Base-by-base conservation (phyloP, 1,140 invertebrate genomes). In the Heliconius nattereri region DNA sequence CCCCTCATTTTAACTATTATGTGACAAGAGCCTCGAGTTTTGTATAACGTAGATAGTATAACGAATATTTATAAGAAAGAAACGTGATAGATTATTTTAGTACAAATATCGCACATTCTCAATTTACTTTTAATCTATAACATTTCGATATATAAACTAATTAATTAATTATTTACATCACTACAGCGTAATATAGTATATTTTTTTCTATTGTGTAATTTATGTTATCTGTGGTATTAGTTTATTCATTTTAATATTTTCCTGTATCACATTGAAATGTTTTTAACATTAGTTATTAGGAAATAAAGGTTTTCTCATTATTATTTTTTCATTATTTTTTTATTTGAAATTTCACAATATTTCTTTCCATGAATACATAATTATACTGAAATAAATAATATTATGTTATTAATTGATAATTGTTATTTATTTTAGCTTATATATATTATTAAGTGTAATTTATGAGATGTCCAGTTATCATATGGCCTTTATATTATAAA, bases 311-410 rank as follows among this genome's bases (percentile, higher is more conserved):
- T 57, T 23, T 11, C 20, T 9, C 54, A 57, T 57, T 57, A n/a
- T 57, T 57, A 8, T 23, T 9, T n/a, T 7, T n/a, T n/a, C n/a
- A n/a, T n/a, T 7, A 9, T 13, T 66, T 23, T 20, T 16, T 66
- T 13, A 8, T 29, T 29, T 66, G 1, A 26, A 60, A 26, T 66
- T 66, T 26, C 3, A 29, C 60, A 66, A 26, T 11, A 11, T 16
- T 16, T 45, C 40, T 45, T 45, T 45, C 11, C 11, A 11, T 45
- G 9, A 23, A 23, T 20, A 60, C 8, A 60, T 66, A n/a, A n/a
- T n/a, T n/a, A 80, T 73, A 83, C 80, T 79, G 81, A 82, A 80
- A 80, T 78, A 78, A 73, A 76, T 71, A 79, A 72, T 72, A 76
- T 37, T 78, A 83, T 76, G 76, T 72, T 37, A 82, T 45, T 32